Base-by-base conservation (phyloP, 2,888 invertebrate species). In the Brenthis daphne region DNA sequence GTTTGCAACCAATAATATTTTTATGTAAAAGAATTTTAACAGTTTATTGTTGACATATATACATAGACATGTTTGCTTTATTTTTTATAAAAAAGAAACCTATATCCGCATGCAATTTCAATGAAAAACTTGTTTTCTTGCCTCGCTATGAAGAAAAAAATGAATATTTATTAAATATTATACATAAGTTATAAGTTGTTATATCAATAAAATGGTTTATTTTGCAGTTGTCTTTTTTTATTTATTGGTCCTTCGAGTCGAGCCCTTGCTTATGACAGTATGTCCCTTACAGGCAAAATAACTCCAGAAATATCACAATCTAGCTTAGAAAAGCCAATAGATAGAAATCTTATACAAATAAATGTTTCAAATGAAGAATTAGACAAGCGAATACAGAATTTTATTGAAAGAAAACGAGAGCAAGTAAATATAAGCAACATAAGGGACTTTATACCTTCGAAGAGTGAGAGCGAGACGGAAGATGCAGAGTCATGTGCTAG, bases 351-450 rank as follows among this genome's bases (percentile, higher is more conserved):
- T 48, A 89, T 96, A 12, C 96, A 97, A 88, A 95, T 97, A 64
- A 94, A 94, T 79, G 96, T 96, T 0, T 90, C 94, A 2, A 93
- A 93, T 71, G 92, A 93, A 33, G 96, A 96, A 80, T 82, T 97
- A 2, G 89, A 95, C 67, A 91, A 94, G 67, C 93, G 97, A 64
- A 96, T 97, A 73, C 89, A 94, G 72, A 95, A 95, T 77, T 97
- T 96, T 77, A 95, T 96, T 50, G 94, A 95, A 75, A 93, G 95
- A 74, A 98, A 97, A 88, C 93, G 96, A 48, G 94, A 94, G 70
- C 96, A 97, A 89, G 89, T 91, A 33, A 95, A 97, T 86, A 81
- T 94, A 8, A 94, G 94, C 72, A 97, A 97, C 82, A 93, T 96
- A 24, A 93, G 95, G 74, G 97, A 97, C 82, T 97, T 97, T 82